Evolutionary conservation across 2,797 vertebrate genomes (phyloP), one percentile per base, ranked within the genome.

Genomic region (Microchirus variegatus): DNA sequence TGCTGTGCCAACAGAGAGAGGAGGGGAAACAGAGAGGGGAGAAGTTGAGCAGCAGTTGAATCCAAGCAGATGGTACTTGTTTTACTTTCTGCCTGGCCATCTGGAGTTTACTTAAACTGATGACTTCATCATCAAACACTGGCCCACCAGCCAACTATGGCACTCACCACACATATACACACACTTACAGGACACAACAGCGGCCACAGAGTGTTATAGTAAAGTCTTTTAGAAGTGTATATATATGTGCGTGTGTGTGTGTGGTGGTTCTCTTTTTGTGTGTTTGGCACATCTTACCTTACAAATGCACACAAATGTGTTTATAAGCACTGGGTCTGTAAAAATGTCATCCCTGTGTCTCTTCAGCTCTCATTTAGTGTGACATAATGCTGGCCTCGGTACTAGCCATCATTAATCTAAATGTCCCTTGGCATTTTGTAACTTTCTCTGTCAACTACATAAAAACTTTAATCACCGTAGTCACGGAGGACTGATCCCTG

Each of bases 41-140:
- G 83, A 79, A 80, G 83, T 83, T 89, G 87, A 92, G 86, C 83
- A 85, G 83, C 72, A 61, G 81, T 88, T 92, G 90, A 92, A 93
- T 92, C 86, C 92, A 92, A 93, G 91, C 92, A 94, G 92, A 94
- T 93, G 93, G 89, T 90, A 93, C 91, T 90, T 92, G 90, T 91
- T 93, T 92, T 91, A 91, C 84, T 93, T 93, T 92, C 86, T 86
- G 88, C 84, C 76, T 60, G 85, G 83, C 91, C 93, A 93, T 92
- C 91, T 93, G 91, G 90, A 93, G 87, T 91, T 91, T 89, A 91
- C 92, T 91, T 91, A 92, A 93, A 93, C 91, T 88, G 88, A 92
- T 93, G 93, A 92, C 92, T 92, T 93, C 92, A 93, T 92, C 91
- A 91, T 92, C 89, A 92, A 92, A 91, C 91, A 90, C 83, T 54